These are phyloP conservation scores for Heliconius nattereri DNA, from an alignment of 1,140 invertebrate species.

Conservation along the genomic window DNA sequence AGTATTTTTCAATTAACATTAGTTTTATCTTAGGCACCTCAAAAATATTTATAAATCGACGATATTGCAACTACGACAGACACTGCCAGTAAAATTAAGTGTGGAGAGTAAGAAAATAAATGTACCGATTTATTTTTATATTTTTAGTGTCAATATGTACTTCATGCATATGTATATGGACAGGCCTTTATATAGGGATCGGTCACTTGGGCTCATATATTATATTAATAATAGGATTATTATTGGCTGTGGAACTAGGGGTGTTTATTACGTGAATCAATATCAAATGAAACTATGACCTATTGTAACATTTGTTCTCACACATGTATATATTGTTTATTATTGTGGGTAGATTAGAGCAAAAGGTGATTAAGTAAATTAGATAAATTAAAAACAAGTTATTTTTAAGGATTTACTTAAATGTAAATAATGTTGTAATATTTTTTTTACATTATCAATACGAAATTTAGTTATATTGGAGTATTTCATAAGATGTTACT, in stretches of 20 bases:
- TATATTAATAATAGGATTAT: slow-evolving; percentile 41
- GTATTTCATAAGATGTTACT: slow-evolving; percentile 45
- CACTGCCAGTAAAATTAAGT: slow-evolving; percentile 48
- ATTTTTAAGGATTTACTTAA: slow-evolving; percentile 44
- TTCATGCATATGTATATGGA: slow-evolving; percentile 27
- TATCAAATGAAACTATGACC: slow-evolving; percentile 29
- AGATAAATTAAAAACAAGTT: slow-evolving; percentile 16
- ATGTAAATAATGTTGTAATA: slow-evolving; percentile 28
- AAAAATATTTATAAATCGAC: not conserved
- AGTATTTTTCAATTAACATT: not conserved
- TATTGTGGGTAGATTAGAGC: slow-evolving; percentile 22
- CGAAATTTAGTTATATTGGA: slow-evolving; percentile 37
- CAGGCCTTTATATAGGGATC: slow-evolving; percentile 18
- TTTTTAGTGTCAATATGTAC: slow-evolving; percentile 23
- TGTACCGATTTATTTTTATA: slow-evolving; percentile 34
- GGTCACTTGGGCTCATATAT: slow-evolving; percentile 35
- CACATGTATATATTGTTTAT: slow-evolving; percentile 56
- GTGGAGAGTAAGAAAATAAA: slow-evolving; percentile 32
- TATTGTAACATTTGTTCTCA: slow-evolving; percentile 48
- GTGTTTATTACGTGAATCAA: slow-evolving; percentile 38
- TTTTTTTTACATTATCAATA: slow-evolving; percentile 6
- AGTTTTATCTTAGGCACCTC: not conserved
- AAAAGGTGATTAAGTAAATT: slow-evolving; percentile 19
- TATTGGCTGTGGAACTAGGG: slow-evolving; percentile 60
- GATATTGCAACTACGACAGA: slow-evolving; percentile 24